A percentile compares a stretch with the other conserved stretches of the same genome.
Evolutionary conservation across 2,797 vertebrate genomes (phyloP).

Genomic region (Amblyopsis hoosieri): DNA sequence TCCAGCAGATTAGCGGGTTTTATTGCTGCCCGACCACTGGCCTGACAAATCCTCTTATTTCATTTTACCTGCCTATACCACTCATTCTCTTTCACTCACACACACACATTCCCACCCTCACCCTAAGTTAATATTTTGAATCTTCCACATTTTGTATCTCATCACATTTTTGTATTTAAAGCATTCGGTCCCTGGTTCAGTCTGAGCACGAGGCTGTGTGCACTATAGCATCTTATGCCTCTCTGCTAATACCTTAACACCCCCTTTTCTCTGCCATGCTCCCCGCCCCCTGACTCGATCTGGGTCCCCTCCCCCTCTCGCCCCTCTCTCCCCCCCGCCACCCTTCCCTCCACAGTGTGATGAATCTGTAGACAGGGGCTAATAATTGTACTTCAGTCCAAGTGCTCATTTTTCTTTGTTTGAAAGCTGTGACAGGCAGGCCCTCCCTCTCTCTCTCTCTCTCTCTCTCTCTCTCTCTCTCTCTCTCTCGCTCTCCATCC

Average conservation of each 20-base stretch:
- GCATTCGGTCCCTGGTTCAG: background rate
- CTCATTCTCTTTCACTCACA: conserved; percentile 44
- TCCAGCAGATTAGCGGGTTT: conserved; percentile 86
- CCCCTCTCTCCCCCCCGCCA: conserved; percentile 20
- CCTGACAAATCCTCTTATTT: conserved; percentile 87
- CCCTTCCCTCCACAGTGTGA: conserved; percentile 70
- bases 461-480: conserved; percentile 15
- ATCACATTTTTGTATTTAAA: background rate
- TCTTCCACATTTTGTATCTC: conserved; percentile 38
- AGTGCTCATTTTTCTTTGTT: conserved; percentile 84
- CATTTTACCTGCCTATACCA: conserved; percentile 70
- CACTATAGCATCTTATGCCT: conserved; percentile 25
- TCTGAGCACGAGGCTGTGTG: conserved; percentile 36
- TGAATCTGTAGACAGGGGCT: conserved; percentile 84
- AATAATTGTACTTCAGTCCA: conserved; percentile 83
- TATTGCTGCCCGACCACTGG: conserved; percentile 83
- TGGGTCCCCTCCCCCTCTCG: background rate
- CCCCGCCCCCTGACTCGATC: background rate
- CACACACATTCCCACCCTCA: conserved; percentile 26
- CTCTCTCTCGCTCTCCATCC: conserved; percentile 44
- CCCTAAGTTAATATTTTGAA: conserved; percentile 9
- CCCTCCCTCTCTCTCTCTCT: conserved; percentile 37
- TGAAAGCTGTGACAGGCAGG: conserved; percentile 83
- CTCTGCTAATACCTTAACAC: conserved; percentile 33
- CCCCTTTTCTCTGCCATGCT: conserved; percentile 10